phyloP scores from a whole-genome alignment of 2,113 vertebrate genomes.

The Andinoacara biseriatus region DNA sequence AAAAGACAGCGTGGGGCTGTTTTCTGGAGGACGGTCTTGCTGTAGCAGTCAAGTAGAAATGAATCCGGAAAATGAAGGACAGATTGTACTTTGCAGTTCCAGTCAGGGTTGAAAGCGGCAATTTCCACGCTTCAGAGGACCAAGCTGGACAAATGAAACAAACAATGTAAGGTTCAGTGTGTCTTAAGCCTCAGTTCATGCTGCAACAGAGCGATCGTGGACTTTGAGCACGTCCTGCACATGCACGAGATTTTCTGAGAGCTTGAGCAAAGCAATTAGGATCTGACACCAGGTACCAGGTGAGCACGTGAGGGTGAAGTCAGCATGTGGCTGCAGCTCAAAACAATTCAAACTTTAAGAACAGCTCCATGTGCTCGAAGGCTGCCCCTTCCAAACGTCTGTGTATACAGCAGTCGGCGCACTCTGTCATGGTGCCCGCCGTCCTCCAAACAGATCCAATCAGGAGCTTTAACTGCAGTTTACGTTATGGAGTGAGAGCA shows the following conservation, averaged over 20 bases:
- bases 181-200: not conserved
- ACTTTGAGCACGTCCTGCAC: not conserved
- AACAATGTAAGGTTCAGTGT: not conserved
- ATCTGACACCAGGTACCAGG: too few relatives aligned
- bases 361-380: not conserved
- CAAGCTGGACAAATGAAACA: not conserved
- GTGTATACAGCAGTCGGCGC: not conserved
- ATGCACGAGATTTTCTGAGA: not conserved
- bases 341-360: not conserved
- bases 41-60: not conserved
- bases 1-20: not conserved
- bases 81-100: conserved; percentile 11
- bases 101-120: conserved; percentile 24
- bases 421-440: conserved; percentile 8
- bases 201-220: not conserved
- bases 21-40: not conserved
- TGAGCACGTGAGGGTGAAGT: not conserved
- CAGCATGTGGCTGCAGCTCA: not conserved
- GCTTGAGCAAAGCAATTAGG: not conserved
- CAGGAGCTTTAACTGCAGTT: conserved; percentile 26
- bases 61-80: not conserved
- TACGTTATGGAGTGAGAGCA: not conserved
- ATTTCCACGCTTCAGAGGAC: conserved; percentile 15
- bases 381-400: not conserved
- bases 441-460: not conserved